Base-by-base conservation (phyloP, 2,113 vertebrate species). In the Chaetops frenatus region DNA sequence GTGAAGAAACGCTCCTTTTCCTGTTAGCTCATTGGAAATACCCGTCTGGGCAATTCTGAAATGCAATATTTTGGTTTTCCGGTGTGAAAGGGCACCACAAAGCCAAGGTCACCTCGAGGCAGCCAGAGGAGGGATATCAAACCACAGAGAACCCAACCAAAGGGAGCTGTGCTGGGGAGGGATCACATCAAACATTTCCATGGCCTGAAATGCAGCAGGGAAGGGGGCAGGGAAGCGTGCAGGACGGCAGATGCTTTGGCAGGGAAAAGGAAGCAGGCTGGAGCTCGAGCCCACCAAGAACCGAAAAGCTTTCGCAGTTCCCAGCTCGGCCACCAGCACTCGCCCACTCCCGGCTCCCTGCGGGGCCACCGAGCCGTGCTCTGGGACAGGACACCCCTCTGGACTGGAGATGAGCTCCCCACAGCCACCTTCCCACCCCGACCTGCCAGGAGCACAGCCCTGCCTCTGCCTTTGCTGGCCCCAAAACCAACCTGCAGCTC, bases 211-310 rank as follows among this genome's bases (percentile, higher is more conserved):
- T 25, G 27, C 92, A 50, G 62, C n/a, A 38, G 62, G 40, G 57
- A 64, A 57, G 74, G 38, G 64, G 79, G 85, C 38, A 92, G 87
- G 90, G 92, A 72, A 40, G 28, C 2, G 11, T 69, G 66, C 93
- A 93, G 90, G 94, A 77, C 88, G 62, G 76, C 96, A 97, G 92
- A 97, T 94, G 92, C 92, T 92, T 80, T 97, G 94, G 94, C 94
- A 92, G 70, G 76, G 51, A 44, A 42, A 80, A 61, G 42, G 45
- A 70, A 88, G 62, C 28, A 53, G 77, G 50, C 47, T 88, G 40
- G 85, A 96, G 90, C 82, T 90, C 15, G 7, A 94, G 94, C 79
- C 90, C 88, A 93, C 62, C 90, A 92, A 2, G 1, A 81, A 92
- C 79, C 88, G 81, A 82, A 72, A 80, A 79, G 47, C 35, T 86